Conservation (phyloP, 1,140 invertebrate genomes). For the Brachionus koreanus region DNA sequence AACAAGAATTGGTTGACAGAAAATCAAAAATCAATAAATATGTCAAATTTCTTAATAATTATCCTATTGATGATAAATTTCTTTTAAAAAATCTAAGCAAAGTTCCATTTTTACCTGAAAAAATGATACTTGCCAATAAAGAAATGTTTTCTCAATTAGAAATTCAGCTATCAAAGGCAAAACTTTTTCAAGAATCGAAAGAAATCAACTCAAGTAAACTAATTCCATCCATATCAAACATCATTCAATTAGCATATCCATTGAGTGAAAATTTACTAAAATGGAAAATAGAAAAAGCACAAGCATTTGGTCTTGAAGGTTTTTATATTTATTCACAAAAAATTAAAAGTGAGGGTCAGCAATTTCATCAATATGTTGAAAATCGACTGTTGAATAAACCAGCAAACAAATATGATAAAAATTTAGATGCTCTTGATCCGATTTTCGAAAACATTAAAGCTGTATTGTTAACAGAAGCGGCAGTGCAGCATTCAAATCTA, state of each 20-base stretch:
- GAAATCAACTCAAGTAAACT: neutral
- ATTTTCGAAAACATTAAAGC: neutral
- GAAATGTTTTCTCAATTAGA: neutral
- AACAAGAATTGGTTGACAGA: neutral
- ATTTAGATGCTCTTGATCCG: neutral
- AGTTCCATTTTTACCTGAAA: conserved; percentile 7
- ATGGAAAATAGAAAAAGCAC: conserved; percentile 32
- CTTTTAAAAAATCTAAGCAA: neutral
- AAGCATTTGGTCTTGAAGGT: neutral
- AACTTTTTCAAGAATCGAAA: neutral
- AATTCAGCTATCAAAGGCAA: neutral
- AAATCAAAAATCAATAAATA: neutral
- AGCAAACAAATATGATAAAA: neutral
- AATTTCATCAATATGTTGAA: conserved; percentile 18
- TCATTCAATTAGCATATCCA: neutral
- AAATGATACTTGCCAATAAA: neutral
- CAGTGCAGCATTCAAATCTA: conserved; percentile 4
- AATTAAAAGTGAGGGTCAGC: conserved; percentile 2
- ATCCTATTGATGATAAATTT: neutral
- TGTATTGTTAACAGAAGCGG: neutral
- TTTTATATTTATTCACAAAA: neutral
- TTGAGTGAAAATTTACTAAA: conserved; percentile 34
- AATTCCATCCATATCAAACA: neutral
- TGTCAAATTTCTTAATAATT: neutral
- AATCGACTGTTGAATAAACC: conserved; percentile 1